A percentile compares a stretch with the other conserved stretches of the same genome.
Conservation (phyloP, 2,797 vertebrate genomes). For the Rhinatrema bivittatum region DNA sequence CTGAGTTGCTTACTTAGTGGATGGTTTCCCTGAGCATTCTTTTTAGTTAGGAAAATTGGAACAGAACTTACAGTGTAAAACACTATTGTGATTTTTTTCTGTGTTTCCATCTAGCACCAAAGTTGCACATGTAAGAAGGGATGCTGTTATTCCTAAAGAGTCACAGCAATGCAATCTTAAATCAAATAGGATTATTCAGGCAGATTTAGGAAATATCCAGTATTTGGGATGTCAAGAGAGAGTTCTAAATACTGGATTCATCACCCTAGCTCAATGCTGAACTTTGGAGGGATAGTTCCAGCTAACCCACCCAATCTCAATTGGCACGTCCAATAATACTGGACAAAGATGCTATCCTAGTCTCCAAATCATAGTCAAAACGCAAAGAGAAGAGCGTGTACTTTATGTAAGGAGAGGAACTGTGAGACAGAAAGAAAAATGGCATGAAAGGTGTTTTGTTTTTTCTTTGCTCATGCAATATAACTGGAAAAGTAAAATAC, state of each 20-base stretch:
- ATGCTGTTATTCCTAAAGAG: constrained; percentile 3
- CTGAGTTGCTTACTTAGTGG: constrained; percentile 13
- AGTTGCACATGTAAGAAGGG: too few species aligned
- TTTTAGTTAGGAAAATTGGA: constrained; percentile 42
- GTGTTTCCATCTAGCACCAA: constrained; percentile 10
- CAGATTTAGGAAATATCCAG: constrained; percentile 17
- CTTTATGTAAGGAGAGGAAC: constrained; percentile 7
- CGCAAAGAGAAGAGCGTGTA: too few species aligned
- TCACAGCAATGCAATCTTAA: constrained; percentile 24
- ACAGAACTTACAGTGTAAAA: constrained; percentile 19
- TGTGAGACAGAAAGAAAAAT: not conserved
- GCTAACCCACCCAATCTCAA: constrained; percentile 8
- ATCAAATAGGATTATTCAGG: constrained; percentile 20
- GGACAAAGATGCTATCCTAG: not conserved
- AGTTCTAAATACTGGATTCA: not conserved
- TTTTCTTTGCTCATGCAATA: not conserved
- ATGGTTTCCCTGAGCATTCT: constrained; percentile 41
- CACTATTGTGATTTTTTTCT: constrained; percentile 33
- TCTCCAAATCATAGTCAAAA: too few species aligned
- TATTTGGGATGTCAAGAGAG: constrained; percentile 6
- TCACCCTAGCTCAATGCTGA: not conserved
- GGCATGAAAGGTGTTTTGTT: not conserved
- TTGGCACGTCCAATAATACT: constrained; percentile 6
- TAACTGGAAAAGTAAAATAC: constrained; percentile 9
- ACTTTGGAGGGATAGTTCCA: not conserved